Conservation (phyloP, 2,888 invertebrate genomes). For the Stegana nigrithorax region DNA sequence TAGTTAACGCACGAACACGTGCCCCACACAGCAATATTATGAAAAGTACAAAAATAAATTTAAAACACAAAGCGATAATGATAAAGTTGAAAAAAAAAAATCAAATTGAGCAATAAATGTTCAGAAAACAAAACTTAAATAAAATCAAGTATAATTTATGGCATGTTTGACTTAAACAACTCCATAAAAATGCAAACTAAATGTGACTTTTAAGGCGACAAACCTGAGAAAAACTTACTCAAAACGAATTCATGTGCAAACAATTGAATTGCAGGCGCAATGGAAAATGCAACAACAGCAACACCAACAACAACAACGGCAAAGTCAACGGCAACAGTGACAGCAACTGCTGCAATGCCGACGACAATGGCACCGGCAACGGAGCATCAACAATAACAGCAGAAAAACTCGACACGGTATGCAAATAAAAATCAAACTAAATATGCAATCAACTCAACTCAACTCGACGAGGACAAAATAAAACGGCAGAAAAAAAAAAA, state of each 20-base stretch:
- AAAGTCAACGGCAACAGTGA: constrained; percentile 11
- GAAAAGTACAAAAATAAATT: too few relatives aligned
- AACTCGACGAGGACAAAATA: too few relatives aligned
- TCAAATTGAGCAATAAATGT: constrained; percentile 62
- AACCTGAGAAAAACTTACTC: constrained; percentile 49
- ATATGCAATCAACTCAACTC: constrained; percentile 52
- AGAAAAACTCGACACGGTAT: constrained; percentile 50
- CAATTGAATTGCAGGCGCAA: constrained; percentile 55
- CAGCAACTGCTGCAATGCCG: neutral
- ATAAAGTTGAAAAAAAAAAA: neutral
- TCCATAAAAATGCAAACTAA: constrained; percentile 62
- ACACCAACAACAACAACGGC: neutral
- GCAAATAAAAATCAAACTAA: constrained; percentile 46
- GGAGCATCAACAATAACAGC: constrained; percentile 40
- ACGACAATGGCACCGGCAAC: constrained; percentile 11
- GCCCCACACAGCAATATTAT: too few relatives aligned
- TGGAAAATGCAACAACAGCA: constrained; percentile 22
- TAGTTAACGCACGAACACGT: too few relatives aligned
- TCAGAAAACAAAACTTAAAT: constrained; percentile 58
- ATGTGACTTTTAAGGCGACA: constrained; percentile 59
- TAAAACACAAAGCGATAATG: too few relatives aligned
- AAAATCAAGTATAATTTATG: constrained; percentile 60
- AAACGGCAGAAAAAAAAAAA: constrained; percentile 19
- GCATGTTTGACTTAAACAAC: constrained; percentile 63
- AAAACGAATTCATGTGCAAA: constrained; percentile 32